Conservation (phyloP, 2,113 vertebrate species). For the Rattus norvegicus region DNA sequence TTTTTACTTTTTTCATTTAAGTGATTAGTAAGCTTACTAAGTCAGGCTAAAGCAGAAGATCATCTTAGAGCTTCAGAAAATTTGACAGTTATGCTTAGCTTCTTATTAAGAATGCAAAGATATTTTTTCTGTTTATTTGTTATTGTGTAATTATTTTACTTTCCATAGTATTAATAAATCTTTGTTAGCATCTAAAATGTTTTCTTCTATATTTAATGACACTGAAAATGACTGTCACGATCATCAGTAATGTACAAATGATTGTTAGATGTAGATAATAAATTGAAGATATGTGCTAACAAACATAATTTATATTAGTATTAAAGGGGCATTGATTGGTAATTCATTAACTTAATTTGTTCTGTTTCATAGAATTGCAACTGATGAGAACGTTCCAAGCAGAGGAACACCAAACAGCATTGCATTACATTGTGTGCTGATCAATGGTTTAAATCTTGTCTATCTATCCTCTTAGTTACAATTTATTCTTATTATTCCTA, state of each 20-base stretch:
- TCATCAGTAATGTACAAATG: not conserved
- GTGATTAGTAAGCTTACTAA: not conserved
- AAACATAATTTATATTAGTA: not conserved
- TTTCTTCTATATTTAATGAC: not conserved
- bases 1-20: not conserved
- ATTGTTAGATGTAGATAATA: not conserved
- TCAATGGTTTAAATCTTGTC: not conserved
- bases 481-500: not conserved
- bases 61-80: not conserved
- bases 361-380: not conserved
- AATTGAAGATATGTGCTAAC: not conserved
- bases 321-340: not conserved
- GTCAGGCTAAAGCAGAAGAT: not conserved
- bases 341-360: not conserved
- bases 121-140: not conserved
- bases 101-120: not conserved
- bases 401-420: not conserved
- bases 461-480: not conserved
- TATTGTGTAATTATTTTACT: not conserved
- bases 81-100: not conserved
- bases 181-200: not conserved
- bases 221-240: not conserved
- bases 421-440: not conserved
- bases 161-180: not conserved
- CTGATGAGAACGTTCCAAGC: not conserved